Evolutionary conservation across 2,113 vertebrate species (phyloP).

Genomic region (Lates calcarifer): DNA sequence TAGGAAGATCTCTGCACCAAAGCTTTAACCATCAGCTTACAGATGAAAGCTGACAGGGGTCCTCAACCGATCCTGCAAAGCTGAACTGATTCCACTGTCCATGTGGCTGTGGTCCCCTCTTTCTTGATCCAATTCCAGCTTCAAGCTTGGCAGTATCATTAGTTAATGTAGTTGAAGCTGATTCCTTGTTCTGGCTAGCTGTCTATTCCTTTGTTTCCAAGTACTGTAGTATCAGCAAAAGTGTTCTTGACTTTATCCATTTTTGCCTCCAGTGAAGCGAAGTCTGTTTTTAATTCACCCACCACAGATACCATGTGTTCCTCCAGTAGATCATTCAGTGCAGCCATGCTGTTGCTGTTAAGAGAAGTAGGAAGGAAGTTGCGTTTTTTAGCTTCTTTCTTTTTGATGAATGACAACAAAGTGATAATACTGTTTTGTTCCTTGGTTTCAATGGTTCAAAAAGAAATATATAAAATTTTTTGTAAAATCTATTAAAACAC

Average conservation of each 20-base stretch:
- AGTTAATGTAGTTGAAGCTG: not conserved
- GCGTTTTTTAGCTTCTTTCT: not conserved
- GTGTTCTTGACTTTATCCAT: slow-evolving; percentile 28
- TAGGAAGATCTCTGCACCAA: not conserved
- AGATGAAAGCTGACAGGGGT: not conserved
- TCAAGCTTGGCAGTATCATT: not conserved
- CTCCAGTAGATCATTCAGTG: slow-evolving; percentile 8
- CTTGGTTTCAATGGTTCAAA: not conserved
- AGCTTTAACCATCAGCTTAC: not conserved
- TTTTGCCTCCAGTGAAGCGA: slow-evolving; percentile 36
- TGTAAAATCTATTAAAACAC: not conserved
- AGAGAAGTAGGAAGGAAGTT: not conserved
- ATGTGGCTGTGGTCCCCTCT: not conserved
- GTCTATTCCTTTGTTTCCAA: slow-evolving; percentile 7
- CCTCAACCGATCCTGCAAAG: not conserved
- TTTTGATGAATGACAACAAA: not conserved
- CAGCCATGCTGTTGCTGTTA: not conserved
- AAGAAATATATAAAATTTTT: not conserved
- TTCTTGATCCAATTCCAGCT: not conserved
- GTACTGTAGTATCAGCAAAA: slow-evolving; percentile 21
- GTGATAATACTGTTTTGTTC: not conserved
- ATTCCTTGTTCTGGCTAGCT: not conserved
- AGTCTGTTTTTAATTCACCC: slow-evolving; percentile 30
- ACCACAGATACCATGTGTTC: slow-evolving; percentile 2
- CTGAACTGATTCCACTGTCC: not conserved